A percentile compares a stretch with the other conserved stretches of the same genome.
phyloP scores from a whole-genome alignment of 37 sponge, comb jelly and placozoan species.

The Geodia barretti region DNA sequence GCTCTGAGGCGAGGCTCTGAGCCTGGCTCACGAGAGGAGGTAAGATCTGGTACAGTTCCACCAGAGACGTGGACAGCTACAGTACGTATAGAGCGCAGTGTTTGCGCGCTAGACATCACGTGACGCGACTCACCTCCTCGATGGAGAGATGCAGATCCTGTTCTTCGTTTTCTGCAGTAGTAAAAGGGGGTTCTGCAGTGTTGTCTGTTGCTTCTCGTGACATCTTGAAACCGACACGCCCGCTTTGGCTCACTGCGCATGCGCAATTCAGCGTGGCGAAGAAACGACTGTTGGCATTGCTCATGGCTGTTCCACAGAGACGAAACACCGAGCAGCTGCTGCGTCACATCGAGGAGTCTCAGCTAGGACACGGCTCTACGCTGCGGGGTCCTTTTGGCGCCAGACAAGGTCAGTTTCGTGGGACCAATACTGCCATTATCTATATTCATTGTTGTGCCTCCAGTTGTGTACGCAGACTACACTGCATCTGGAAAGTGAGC shows the following conservation, averaged over 20 bases:
- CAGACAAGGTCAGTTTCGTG: slow-evolving; percentile 37
- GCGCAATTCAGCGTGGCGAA: too few species aligned
- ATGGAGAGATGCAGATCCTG: neutral
- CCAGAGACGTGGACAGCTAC: slow-evolving; percentile 42
- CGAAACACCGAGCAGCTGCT: slow-evolving; percentile 17
- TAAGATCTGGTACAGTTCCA: slow-evolving; percentile 28
- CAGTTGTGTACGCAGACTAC: slow-evolving; percentile 90
- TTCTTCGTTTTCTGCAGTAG: too few species aligned
- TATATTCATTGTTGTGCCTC: neutral
- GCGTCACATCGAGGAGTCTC: slow-evolving; percentile 42
- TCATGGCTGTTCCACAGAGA: slow-evolving; percentile 17
- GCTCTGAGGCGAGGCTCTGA: slow-evolving; percentile 29
- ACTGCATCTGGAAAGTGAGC: slow-evolving; percentile 92
- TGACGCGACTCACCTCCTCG: neutral
- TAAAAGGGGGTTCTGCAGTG: too few species aligned
- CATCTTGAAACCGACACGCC: too few species aligned
- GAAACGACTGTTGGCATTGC: too few species aligned
- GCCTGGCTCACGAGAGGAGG: slow-evolving; percentile 43
- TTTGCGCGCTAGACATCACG: too few species aligned
- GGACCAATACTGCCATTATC: neutral
- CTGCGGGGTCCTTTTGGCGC: slow-evolving; percentile 71
- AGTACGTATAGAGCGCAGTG: too few species aligned
- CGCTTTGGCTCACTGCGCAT: too few species aligned
- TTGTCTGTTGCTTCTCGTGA: neutral
- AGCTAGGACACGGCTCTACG: slow-evolving; percentile 43